A percentile compares a stretch with the other conserved stretches of the same genome.
Evolutionary conservation across 2,888 invertebrate species (phyloP).

Genomic region (Clunio marinus): DNA sequence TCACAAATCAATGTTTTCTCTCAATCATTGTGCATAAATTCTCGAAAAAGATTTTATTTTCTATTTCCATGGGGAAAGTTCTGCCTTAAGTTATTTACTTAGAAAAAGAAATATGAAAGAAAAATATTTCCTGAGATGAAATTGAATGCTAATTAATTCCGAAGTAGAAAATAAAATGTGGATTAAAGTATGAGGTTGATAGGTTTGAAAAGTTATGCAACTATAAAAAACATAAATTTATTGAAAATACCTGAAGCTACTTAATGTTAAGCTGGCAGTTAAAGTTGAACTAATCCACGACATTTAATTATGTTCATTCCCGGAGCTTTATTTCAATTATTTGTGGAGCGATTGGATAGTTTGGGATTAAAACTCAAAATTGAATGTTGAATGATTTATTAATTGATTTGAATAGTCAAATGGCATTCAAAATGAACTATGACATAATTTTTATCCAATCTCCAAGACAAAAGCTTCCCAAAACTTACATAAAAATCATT

Average conservation of each 20-base stretch:
- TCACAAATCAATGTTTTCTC: background rate
- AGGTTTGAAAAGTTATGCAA: background rate
- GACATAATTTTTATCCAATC: no score
- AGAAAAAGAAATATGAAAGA: no score
- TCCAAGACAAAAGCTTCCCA: background rate
- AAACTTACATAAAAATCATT: background rate
- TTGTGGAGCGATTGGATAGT: no score
- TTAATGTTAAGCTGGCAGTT: slow-evolving; percentile 3
- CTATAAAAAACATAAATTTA: slow-evolving; percentile 1
- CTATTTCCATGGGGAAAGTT: background rate
- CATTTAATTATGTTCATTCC: slow-evolving; percentile 11
- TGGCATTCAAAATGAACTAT: no score
- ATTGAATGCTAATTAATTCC: background rate
- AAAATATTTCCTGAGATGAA: background rate
- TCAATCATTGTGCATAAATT: no score
- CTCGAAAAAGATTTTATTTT: no score
- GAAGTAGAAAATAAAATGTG: background rate
- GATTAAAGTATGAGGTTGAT: background rate
- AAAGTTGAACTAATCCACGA: background rate
- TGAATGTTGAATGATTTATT: no score
- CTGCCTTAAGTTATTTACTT: no score
- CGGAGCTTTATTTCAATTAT: no score
- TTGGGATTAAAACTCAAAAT: no score
- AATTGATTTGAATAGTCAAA: no score
- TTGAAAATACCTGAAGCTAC: background rate